Evolutionary conservation across 2,888 invertebrate genomes (phyloP).

Genomic region (Oligia fasciuncula): DNA sequence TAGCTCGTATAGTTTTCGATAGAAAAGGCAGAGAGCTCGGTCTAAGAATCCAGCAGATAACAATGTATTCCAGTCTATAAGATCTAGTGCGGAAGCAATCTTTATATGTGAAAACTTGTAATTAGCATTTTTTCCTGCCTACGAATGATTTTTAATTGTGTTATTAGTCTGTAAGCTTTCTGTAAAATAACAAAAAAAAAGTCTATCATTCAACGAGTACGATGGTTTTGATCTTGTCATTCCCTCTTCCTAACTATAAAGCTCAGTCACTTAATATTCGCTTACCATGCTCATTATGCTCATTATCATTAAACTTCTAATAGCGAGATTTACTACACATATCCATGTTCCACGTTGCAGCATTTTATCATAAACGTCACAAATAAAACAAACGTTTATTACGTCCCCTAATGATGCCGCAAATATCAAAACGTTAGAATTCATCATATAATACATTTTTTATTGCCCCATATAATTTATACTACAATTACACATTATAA

Average conservation of each 20-base stretch:
- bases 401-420: conserved; percentile 24
- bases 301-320: neutral
- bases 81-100: too few species aligned
- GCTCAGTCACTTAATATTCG: neutral
- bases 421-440: conserved; percentile 43
- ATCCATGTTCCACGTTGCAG: neutral
- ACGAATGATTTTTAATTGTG: too few species aligned
- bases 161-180: too few species aligned
- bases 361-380: conserved; percentile 15
- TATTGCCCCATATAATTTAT: conserved; percentile 45
- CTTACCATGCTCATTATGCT: neutral
- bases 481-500: conserved; percentile 53
- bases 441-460: conserved; percentile 41
- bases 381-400: conserved; percentile 26
- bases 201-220: too few species aligned
- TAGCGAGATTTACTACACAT: neutral
- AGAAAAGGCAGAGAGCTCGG: too few species aligned
- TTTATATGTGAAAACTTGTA: too few species aligned
- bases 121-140: too few species aligned
- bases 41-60: too few species aligned
- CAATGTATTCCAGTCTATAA: too few species aligned
- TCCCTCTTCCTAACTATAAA: neutral
- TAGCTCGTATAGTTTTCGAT: too few species aligned
- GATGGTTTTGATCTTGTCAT: neutral
- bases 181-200: neutral